Base-by-base conservation (phyloP, 2,888 invertebrate species). In the Nowickia ferox region DNA sequence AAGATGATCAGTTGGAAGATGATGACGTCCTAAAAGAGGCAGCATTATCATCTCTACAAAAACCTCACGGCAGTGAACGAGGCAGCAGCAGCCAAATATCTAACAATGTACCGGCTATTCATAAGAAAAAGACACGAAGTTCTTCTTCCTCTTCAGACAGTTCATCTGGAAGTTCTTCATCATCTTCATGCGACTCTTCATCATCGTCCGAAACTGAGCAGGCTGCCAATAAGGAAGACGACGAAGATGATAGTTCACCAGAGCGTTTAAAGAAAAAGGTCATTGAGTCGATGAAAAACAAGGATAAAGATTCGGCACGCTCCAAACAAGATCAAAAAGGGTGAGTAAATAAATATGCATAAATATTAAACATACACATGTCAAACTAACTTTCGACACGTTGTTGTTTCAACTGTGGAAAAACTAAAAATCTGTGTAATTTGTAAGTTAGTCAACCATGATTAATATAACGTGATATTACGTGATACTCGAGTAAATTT, bases 261-360 rank as follows among this genome's bases (percentile, higher is more conserved):
- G 93, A 92, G 87, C 91, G 91, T 22, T 89, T 93, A n/a, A 93
- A 93, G 84, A 90, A 90, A 51, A 92, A 92, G 59, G 90, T 92
- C 9, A 92, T 93, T 1, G 92, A 93, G 87, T 92, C 92, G 46
- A 92, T 93, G 91, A 92, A 92, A 74, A 89, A 90, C 10, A 93
- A 92, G 77, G 82, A 83, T n/a, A 88, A 87, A 55, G 90, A 90
- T 75, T 72, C 15, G 84, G 66, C 69, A 30, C 68, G 69, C 6
- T 44, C 6, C 22, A 85, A 81, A 48, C 72, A 72, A 30, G 84
- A 68, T 40, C 79, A 30, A 84, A 87, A 84, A 40, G 66, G 71
- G 87, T 87, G 78, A 86, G 88, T 84, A 38, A 72, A 83, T 85
- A 9, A 63, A 22, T 6, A 30, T 6, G 6, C 6, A 30, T 30